Evolutionary conservation across 1,140 invertebrate species (phyloP), one percentile per base, ranked within the genome.

Genomic region (Babylonia areolata): DNA sequence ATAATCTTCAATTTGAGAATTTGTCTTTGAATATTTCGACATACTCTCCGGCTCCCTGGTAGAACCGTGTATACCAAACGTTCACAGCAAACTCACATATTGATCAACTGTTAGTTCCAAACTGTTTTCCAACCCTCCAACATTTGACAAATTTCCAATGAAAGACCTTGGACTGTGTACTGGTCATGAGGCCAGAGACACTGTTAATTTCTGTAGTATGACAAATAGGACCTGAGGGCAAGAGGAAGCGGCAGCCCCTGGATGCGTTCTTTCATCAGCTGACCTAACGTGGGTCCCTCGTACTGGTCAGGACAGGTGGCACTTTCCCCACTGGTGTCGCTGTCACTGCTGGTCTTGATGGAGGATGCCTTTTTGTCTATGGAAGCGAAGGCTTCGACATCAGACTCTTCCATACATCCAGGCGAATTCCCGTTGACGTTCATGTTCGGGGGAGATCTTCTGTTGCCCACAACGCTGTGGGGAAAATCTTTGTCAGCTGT

Each of bases 191-290:
- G 39, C n/a, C 77, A 42, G 39, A 42, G 39, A 17, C n/a, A n/a
- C 96, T 96, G 12, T 84, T 71, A 91, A 35, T 90, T 87, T 85
- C 93, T 90, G 87, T 95, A 94, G 86, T 95, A 95, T 89, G 96
- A 95, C 73, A 96, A 91, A 88, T 95, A 96, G 39, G 94, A 75
- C 88, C 96, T 96, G 69, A 96, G 91, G 33, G 94, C 90, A 28
- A 93, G 92, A 58, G 96, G 96, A 40, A 96, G 88, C 33, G 96
- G 95, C 81, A 96, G 93, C 51, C 91, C 78, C 54, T 94, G 87
- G 84, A 96, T 95, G 88, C 95, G 96, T 39, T 94, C 91, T 46
- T 92, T 93, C 95, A 96, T 95, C 39, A 94, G 94, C 81, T 91
- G 86, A 9, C 91, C 91, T 77, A 94, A 88, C 33, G 86, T 83